phyloP scores from a whole-genome alignment of 1,140 invertebrate species.

The Littorina saxatilis region DNA sequence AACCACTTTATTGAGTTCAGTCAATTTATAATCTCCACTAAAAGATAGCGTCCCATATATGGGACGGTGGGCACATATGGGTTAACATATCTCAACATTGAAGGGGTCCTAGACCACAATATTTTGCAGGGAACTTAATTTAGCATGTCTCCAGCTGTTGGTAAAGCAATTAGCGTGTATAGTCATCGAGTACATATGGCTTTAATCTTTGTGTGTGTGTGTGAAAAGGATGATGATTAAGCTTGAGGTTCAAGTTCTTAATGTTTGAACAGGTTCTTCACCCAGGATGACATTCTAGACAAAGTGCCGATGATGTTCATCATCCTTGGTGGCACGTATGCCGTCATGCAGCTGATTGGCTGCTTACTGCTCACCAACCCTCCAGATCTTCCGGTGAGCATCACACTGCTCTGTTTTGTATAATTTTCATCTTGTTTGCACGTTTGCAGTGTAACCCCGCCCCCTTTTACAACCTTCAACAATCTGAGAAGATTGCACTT shows the following conservation, averaged over 20 bases:
- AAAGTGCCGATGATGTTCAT: conserved; percentile 74
- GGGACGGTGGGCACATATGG: too few species aligned
- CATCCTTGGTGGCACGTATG: conserved; percentile 71
- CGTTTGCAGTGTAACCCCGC: background rate
- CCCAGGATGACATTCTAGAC: conserved; percentile 66
- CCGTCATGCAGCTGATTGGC: conserved; percentile 71
- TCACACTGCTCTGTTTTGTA: background rate
- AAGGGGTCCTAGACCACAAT: too few species aligned
- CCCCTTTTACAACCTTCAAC: background rate
- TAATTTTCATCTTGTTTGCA: background rate
- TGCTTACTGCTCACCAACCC: conserved; percentile 60
- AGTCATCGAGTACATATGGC: too few species aligned
- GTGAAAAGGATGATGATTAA: too few species aligned
- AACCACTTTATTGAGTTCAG: too few species aligned
- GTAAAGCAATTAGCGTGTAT: too few species aligned
- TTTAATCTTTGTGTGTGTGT: background rate
- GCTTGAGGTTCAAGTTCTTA: background rate
- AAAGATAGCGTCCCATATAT: too few species aligned
- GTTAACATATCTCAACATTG: too few species aligned
- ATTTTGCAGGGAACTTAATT: too few species aligned
- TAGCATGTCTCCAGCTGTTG: too few species aligned
- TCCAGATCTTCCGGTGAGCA: conserved; percentile 32
- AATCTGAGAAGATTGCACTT: too few species aligned
- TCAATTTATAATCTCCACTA: too few species aligned
- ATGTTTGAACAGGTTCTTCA: conserved; percentile 71